A percentile compares a stretch with the other conserved stretches of the same genome.
Evolutionary conservation across 2,888 invertebrate species (phyloP).

Genomic region (Plebejus anna): DNA sequence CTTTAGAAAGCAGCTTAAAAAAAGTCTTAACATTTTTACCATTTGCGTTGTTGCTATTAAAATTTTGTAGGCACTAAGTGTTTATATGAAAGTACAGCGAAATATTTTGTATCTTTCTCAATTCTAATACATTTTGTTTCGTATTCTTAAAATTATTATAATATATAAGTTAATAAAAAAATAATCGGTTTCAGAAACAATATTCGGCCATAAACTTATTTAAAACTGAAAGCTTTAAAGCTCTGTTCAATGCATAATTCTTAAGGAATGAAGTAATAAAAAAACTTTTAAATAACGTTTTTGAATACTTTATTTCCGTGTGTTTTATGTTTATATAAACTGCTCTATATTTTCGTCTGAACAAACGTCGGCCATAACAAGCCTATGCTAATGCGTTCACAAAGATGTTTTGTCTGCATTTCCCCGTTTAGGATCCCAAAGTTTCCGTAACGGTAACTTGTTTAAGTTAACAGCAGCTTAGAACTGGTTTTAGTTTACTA

Average conservation of each 20-base stretch:
- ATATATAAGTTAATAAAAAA: background rate
- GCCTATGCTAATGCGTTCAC: background rate
- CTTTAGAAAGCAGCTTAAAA: background rate
- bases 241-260: background rate
- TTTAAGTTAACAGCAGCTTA: constrained; percentile 59
- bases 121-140: no score
- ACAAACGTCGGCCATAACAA: background rate
- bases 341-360: background rate
- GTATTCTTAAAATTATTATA: background rate
- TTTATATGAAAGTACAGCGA: background rate
- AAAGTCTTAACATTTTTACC: background rate
- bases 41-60: constrained; percentile 12
- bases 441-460: constrained; percentile 61
- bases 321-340: background rate
- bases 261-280: background rate
- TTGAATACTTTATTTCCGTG: background rate
- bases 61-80: constrained; percentile 20
- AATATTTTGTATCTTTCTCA: background rate
- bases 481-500: constrained; percentile 73
- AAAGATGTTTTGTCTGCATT: constrained; percentile 23
- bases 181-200: background rate
- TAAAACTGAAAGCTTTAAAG: no score
- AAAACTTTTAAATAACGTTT: background rate
- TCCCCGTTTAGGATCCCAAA: constrained; percentile 24
- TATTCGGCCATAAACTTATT: no score